Percentiles rank a stretch among this genome's conserved stretches.
Conservation (phyloP, 2,888 invertebrate genomes). For the Sinotaia quadrata region DNA sequence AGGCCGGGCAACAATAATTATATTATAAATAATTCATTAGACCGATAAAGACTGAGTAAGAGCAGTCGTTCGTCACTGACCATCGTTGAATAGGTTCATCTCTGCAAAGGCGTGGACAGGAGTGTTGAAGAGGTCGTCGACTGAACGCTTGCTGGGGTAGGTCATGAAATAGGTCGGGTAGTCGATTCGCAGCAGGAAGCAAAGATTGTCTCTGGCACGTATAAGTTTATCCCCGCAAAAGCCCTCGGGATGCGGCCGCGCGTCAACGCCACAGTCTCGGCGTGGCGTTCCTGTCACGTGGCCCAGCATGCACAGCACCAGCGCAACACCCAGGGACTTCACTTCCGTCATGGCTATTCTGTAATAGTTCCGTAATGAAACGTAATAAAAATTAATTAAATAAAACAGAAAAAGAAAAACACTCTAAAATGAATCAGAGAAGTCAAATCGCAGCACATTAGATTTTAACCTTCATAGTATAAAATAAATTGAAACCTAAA, state of each 20-base stretch:
- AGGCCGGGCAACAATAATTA: too few species aligned
- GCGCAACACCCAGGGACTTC: neutral
- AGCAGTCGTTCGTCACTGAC: too few species aligned
- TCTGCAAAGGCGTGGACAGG: slow-evolving; percentile 27
- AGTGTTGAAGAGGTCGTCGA: slow-evolving; percentile 8
- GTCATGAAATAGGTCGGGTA: slow-evolving; percentile 27
- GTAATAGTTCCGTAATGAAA: too few species aligned
- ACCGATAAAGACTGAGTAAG: too few species aligned
- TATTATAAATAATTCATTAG: too few species aligned
- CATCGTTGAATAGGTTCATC: slow-evolving; percentile 12
- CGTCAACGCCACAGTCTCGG: slow-evolving; percentile 9
- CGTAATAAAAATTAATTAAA: too few species aligned
- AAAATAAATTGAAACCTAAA: too few species aligned
- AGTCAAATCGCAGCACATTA: too few species aligned
- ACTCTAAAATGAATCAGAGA: too few species aligned
- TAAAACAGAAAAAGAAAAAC: too few species aligned
- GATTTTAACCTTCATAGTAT: too few species aligned
- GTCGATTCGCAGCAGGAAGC: slow-evolving; percentile 25
- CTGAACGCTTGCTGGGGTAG: slow-evolving; percentile 13
- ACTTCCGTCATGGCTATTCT: slow-evolving; percentile 16
- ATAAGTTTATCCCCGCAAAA: slow-evolving; percentile 23
- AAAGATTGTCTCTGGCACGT: slow-evolving; percentile 26
- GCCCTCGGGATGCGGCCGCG: slow-evolving; percentile 21
- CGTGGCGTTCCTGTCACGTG: neutral
- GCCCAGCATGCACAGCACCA: slow-evolving; percentile 8